Base-by-base conservation (phyloP, 2,888 invertebrate genomes). In the Hirtodrosophila duncani region DNA sequence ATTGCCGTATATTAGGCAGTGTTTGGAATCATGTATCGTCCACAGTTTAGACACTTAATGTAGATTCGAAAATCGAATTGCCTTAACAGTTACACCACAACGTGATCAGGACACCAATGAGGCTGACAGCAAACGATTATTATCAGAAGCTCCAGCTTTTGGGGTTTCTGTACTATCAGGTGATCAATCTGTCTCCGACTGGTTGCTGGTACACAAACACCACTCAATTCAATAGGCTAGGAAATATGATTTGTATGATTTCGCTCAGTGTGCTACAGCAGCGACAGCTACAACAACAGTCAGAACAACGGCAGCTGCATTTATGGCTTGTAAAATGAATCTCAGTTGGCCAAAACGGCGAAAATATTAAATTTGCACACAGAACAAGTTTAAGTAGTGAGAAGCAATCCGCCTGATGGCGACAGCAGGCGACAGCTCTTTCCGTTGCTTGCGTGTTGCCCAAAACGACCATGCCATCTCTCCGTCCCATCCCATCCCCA, bases 281-380 rank as follows among this genome's bases (percentile, higher is more conserved):
- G 17, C 33, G 29, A 34, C 67, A 34, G 30, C 55, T 34, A 18
- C 43, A 37, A 8, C 36, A 45, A 13, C 51, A 37, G 16, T 49
- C 43, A 41, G 53, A 43, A 44, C 55, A 39, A 18, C 55, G 13
- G 10, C 38, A 38, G 9, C 31, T 48, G 51, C 56, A 51, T 66
- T 64, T 61, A 72, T 78, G 56, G 58, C 69, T 48, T 68, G 74
- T 69, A 69, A 70, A 74, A 61, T 37, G 74, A 80, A 74, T 72
- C 71, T 60, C 81, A 67, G 71, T 67, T 67, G 81, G 80, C 57
- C 55, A 56, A 56, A 78, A 51, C 53, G 50, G 53, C 36, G 53
- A 68, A 80, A 77, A 72, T 61, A 69, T 72, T 72, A 65, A 81
- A 78, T 81, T 72, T 72, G 75, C 75, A 62, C 59, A 74, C 34